A percentile compares a stretch with the other conserved stretches of the same genome.
Conservation (phyloP, 1,140 invertebrate genomes). For the Sarcophaga bullata region DNA sequence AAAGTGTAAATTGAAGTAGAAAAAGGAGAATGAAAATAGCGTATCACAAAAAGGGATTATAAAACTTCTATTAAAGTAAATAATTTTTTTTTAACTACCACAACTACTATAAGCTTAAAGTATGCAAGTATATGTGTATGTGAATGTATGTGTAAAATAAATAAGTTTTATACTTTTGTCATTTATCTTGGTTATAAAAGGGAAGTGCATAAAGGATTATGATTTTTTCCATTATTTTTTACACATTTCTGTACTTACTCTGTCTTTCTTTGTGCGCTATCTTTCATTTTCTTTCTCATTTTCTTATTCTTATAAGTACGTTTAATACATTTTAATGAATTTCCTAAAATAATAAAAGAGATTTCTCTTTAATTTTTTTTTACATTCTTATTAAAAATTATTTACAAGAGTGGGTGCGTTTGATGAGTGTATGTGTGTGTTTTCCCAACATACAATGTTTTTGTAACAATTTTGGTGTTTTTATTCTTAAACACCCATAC, state of each 20-base stretch:
- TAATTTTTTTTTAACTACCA: too few species aligned
- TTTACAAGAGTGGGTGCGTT: not conserved
- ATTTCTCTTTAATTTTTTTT: slow-evolving; percentile 12
- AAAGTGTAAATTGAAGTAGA: too few species aligned
- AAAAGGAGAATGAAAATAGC: too few species aligned
- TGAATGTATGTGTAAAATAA: not conserved
- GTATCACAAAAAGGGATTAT: too few species aligned
- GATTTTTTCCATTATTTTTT: slow-evolving; percentile 15
- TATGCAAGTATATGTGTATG: too few species aligned
- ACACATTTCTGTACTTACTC: not conserved
- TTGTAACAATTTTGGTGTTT: not conserved
- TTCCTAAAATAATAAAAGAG: slow-evolving; percentile 29
- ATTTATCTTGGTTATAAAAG: slow-evolving; percentile 1
- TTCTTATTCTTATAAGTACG: not conserved
- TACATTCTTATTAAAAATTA: slow-evolving; percentile 1
- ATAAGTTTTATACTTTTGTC: not conserved
- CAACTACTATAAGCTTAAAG: too few species aligned
- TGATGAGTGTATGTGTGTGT: not conserved
- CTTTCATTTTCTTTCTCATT: not conserved
- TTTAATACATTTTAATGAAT: slow-evolving; percentile 34
- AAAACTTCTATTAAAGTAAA: too few species aligned
- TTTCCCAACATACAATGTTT: too few species aligned
- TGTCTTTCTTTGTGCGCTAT: not conserved
- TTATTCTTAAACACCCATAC: not conserved
- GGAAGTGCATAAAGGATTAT: slow-evolving; percentile 27